Percentiles rank a stretch among this genome's conserved stretches.
Conservation (phyloP, 2,797 vertebrate genomes). For the Poeciliopsis infans region DNA sequence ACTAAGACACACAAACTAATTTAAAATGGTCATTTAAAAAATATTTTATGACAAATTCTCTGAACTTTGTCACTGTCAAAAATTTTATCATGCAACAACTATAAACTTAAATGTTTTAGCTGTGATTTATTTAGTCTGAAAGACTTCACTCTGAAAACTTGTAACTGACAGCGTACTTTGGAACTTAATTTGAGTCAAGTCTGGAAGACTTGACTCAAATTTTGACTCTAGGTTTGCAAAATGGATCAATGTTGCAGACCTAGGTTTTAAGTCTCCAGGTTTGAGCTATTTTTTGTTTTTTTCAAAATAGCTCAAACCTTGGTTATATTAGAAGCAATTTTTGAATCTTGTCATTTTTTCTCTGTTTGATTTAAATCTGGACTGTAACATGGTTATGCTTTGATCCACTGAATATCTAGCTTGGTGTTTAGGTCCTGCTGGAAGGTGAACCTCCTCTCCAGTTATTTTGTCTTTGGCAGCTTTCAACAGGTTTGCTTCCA, state of each 20-base stretch:
- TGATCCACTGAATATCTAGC: neutral
- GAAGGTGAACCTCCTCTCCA: neutral
- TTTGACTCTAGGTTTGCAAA: too few relatives aligned
- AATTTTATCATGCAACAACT: neutral
- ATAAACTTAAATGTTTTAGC: neutral
- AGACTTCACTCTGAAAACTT: too few relatives aligned
- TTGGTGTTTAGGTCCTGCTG: neutral
- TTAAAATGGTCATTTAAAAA: neutral
- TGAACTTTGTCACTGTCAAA: neutral
- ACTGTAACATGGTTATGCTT: neutral
- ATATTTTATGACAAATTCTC: neutral
- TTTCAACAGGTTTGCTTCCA: neutral
- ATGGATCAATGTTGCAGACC: neutral
- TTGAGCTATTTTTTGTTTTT: neutral
- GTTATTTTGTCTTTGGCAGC: neutral
- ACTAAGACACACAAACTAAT: neutral
- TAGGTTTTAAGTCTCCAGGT: neutral
- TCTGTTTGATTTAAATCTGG: neutral
- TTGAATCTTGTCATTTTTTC: neutral
- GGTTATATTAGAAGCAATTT: neutral
- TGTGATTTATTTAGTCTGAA: neutral
- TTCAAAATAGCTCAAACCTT: neutral
- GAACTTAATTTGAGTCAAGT: too few relatives aligned
- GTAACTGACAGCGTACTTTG: too few relatives aligned
- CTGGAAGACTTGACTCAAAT: too few relatives aligned